phyloP scores from a whole-genome alignment of 2,113 vertebrate genomes.

The Ochotona princeps region DNA sequence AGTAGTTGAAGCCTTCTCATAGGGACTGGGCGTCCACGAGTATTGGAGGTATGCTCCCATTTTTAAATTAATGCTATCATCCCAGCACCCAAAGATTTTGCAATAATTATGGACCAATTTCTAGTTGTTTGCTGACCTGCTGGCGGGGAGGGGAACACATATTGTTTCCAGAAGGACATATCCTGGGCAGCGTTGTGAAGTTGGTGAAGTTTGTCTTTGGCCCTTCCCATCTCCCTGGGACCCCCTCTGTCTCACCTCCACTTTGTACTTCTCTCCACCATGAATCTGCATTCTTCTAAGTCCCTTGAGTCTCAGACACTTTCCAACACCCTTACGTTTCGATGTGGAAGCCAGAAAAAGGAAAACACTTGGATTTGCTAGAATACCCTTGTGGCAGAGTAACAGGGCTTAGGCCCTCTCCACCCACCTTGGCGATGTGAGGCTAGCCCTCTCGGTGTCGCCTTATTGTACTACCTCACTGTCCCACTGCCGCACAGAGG shows the following conservation, averaged over 20 bases:
- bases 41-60: conserved; percentile 37
- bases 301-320: conserved; percentile 27
- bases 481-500: background rate
- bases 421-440: background rate
- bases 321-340: conserved; percentile 2
- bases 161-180: background rate
- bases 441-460: background rate
- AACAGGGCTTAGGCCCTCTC: background rate
- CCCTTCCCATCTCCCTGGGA: conserved; percentile 45
- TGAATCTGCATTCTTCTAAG: background rate
- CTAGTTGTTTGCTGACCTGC: conserved; percentile 7
- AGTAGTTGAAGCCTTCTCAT: conserved; percentile 9
- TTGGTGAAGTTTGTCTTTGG: conserved; percentile 70
- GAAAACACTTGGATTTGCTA: background rate
- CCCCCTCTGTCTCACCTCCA: conserved; percentile 18
- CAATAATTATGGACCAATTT: conserved; percentile 12
- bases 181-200: background rate
- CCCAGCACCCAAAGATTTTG: conserved; percentile 5
- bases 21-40: background rate
- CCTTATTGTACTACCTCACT: background rate
- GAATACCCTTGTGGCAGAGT: background rate
- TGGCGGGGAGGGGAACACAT: background rate
- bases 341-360: background rate
- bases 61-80: conserved; percentile 3
- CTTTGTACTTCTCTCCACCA: background rate